Conservation (phyloP, 2,113 vertebrate species). For the Candoia aspera region DNA sequence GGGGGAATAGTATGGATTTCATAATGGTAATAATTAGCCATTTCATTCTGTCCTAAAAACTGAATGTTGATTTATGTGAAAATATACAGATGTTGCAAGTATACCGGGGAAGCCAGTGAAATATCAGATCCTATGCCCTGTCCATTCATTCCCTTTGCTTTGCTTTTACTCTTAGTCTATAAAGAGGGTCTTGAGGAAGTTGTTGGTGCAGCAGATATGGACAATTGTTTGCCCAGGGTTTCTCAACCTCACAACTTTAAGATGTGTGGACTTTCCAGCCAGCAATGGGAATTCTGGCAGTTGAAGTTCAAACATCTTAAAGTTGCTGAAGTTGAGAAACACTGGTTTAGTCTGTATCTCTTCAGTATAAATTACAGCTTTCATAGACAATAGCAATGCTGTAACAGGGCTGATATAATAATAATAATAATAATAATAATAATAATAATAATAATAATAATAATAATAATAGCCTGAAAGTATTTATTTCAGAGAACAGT, state of each 20-base stretch:
- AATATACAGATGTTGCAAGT: background rate
- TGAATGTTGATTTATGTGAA: background rate
- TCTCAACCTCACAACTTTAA: background rate
- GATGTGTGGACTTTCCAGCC: too few relatives aligned
- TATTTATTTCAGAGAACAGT: constrained; percentile 65
- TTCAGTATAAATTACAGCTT: constrained; percentile 49
- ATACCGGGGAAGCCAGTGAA: background rate
- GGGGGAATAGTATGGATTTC: background rate
- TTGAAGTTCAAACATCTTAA: background rate
- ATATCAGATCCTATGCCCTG: background rate
- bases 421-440: constrained; percentile 63
- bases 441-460: background rate
- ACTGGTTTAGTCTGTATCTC: constrained; percentile 28
- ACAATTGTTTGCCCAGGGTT: background rate
- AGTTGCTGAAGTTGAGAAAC: background rate
- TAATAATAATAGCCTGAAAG: constrained; percentile 41
- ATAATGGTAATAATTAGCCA: background rate
- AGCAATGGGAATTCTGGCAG: background rate
- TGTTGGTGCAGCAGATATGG: background rate
- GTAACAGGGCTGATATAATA: constrained; percentile 54
- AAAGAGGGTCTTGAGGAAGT: background rate
- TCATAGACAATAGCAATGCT: constrained; percentile 54
- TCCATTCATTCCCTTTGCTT: background rate
- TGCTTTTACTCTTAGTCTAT: background rate
- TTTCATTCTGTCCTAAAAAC: background rate